Evolutionary conservation across 2,888 invertebrate genomes (phyloP).

Genomic region (Andrena minutula): DNA sequence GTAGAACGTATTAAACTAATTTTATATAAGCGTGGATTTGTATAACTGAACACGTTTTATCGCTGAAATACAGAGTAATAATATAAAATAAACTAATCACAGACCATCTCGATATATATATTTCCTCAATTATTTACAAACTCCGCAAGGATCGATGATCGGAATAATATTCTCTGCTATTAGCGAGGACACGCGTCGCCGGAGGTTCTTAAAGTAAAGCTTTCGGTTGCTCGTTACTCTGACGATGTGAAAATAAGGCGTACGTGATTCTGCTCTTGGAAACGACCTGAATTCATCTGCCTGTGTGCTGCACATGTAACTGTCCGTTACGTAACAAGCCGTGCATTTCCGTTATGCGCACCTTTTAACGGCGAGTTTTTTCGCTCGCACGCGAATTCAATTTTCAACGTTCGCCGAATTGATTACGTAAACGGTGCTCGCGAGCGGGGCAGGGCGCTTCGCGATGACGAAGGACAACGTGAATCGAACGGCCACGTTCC

Average conservation of each 20-base stretch:
- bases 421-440: conserved; percentile 47
- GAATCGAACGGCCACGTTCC: conserved; percentile 22
- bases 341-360: conserved; percentile 30
- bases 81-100: conserved; percentile 62
- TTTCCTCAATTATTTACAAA: conserved; percentile 53
- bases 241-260: conserved; percentile 27
- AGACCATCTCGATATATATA: conserved; percentile 50
- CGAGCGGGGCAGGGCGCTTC: conserved; percentile 30
- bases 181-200: conserved; percentile 13
- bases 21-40: conserved; percentile 26
- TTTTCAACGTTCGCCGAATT: conserved; percentile 21
- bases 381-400: conserved; percentile 34
- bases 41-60: conserved; percentile 37
- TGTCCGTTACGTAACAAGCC: conserved; percentile 45
- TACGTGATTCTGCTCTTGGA: conserved; percentile 25
- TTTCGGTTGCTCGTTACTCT: neutral
- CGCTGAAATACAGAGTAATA: conserved; percentile 49
- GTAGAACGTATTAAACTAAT: conserved; percentile 42
- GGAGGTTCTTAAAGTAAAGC: conserved; percentile 13
- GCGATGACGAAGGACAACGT: conserved; percentile 14
- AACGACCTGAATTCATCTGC: conserved; percentile 34
- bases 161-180: conserved; percentile 31
- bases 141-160: conserved; percentile 27
- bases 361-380: conserved; percentile 29
- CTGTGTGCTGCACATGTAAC: conserved; percentile 16